Percentiles rank a stretch among this genome's conserved stretches.
Conservation (phyloP, 2,113 vertebrate genomes). For the Pomatostomus ruficeps region DNA sequence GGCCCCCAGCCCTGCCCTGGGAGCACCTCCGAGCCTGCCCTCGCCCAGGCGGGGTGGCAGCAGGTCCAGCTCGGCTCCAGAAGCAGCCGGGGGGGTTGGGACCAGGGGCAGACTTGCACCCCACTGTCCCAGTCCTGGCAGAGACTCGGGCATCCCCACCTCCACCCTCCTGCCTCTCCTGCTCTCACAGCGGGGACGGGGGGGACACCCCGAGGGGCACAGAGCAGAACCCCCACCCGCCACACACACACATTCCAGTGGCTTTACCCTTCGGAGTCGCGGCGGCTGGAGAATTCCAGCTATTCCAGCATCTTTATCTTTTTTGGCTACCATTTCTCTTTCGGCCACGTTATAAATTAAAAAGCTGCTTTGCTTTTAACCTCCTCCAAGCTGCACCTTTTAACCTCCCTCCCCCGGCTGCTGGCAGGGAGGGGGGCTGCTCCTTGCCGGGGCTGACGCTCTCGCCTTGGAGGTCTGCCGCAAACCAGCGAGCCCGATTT, state of each 20-base stretch:
- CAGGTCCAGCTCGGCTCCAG: accelerated
- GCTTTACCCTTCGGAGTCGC: conserved; percentile 46
- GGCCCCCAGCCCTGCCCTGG: not conserved
- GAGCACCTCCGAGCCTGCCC: not conserved
- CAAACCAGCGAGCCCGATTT: not conserved
- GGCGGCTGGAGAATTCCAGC: conserved; percentile 61
- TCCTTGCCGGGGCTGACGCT: not conserved
- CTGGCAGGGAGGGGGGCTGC: conserved; percentile 13
- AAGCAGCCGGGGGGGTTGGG: accelerated
- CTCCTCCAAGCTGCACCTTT: conserved; percentile 46
- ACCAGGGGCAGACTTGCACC: not conserved
- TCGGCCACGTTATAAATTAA: conserved; percentile 59
- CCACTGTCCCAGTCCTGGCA: accelerated
- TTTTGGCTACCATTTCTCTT: conserved; percentile 30
- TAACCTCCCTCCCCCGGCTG: conserved; percentile 2
- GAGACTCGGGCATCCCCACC: accelerated
- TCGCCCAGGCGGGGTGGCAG: not conserved
- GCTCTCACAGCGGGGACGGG: not conserved
- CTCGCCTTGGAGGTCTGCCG: conserved; percentile 15
- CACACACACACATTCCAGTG: conserved; percentile 21
- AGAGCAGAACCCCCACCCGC: not conserved
- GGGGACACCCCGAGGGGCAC: not conserved
- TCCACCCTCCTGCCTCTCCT: not conserved
- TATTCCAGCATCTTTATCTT: conserved; percentile 62
- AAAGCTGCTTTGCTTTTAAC: conserved; percentile 41